phyloP scores from a whole-genome alignment of 2,888 invertebrate species.

The Dinocampus coccinellae region DNA sequence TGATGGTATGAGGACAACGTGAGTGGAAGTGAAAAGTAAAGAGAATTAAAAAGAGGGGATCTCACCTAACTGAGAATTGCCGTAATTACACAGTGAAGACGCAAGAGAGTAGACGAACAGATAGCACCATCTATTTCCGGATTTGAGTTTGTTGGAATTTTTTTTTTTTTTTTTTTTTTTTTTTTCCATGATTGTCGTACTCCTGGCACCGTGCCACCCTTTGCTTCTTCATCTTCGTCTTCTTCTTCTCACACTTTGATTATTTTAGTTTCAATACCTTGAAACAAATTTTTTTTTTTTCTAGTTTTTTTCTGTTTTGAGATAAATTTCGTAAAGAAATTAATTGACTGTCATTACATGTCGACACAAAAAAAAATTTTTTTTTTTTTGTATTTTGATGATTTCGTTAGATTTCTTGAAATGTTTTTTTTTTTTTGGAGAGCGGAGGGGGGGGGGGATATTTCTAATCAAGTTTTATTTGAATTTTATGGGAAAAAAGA shows the following conservation, averaged over 20 bases:
- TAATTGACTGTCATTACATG: no score
- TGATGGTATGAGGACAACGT: constrained; percentile 7
- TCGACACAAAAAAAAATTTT: no score
- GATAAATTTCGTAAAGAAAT: not conserved
- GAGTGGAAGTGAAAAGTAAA: not conserved
- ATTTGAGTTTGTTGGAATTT: constrained; percentile 31
- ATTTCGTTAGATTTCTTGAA: not conserved
- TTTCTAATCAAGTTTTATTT: not conserved
- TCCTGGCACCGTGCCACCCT: constrained; percentile 37
- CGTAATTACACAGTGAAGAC: constrained; percentile 37
- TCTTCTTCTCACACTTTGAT: not conserved
- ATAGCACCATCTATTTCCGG: constrained; percentile 40
- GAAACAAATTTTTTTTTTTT: not conserved
- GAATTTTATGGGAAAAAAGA: not conserved
- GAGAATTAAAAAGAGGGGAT: constrained; percentile 26
- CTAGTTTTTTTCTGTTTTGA: constrained; percentile 8
- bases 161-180: no score
- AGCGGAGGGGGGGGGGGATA: no score
- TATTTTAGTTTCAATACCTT: not conserved
- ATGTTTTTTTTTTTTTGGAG: no score
- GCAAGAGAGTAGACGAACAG: constrained; percentile 30
- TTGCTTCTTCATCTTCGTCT: not conserved
- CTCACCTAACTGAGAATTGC: constrained; percentile 26
- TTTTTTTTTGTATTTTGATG: not conserved
- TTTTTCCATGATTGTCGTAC: constrained; percentile 24